Evolutionary conservation across 2,113 vertebrate species (phyloP).

Genomic region (Alethe castanea): DNA sequence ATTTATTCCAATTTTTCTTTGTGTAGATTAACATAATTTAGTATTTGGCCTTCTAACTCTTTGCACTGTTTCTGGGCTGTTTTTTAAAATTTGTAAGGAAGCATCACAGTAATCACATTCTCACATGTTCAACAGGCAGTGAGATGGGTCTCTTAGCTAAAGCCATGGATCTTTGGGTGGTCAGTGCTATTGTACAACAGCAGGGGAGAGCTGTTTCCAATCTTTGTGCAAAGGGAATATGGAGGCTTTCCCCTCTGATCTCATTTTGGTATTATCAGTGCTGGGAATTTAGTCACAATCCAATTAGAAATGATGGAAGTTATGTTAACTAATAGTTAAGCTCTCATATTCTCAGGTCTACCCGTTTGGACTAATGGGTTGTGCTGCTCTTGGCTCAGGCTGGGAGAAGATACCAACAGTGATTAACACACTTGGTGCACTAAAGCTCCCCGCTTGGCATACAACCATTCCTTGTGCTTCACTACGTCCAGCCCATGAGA

Average conservation of each 20-base stretch:
- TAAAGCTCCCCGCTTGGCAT: neutral
- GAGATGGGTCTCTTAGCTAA: neutral
- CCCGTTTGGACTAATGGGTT: neutral
- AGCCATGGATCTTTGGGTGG: slow-evolving; percentile 10
- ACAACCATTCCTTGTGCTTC: neutral
- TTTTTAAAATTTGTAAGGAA: neutral
- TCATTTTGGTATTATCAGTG: slow-evolving; percentile 26
- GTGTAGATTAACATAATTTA: neutral
- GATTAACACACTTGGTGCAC: neutral
- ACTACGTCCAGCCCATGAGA: neutral
- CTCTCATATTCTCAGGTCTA: neutral
- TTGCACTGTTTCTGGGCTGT: neutral
- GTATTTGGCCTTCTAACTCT: neutral
- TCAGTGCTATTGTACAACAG: slow-evolving; percentile 33
- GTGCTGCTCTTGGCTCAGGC: neutral
- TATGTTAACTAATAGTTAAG: slow-evolving; percentile 22
- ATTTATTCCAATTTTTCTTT: neutral
- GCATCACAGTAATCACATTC: neutral
- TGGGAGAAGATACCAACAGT: neutral
- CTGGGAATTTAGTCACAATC: slow-evolving; percentile 43
- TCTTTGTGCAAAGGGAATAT: slow-evolving; percentile 7
- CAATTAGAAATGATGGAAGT: slow-evolving; percentile 55
- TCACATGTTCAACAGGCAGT: neutral
- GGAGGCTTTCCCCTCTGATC: slow-evolving; percentile 40
- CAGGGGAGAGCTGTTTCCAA: slow-evolving; percentile 50